phyloP scores from a whole-genome alignment of 1,140 invertebrate species.

The Hycleus cichorii region DNA sequence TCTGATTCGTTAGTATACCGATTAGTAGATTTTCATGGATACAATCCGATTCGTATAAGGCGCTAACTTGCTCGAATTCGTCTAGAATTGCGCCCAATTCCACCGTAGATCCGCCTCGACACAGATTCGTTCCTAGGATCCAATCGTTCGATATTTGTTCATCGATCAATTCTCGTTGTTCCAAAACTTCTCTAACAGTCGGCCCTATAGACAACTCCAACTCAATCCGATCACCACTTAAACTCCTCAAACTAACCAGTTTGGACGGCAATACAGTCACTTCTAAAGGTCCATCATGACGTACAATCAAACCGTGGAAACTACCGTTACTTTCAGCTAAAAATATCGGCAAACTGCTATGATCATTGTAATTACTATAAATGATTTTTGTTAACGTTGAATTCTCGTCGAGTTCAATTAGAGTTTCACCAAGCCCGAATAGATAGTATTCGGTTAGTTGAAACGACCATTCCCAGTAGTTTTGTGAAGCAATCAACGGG shows the following conservation, averaged over 20 bases:
- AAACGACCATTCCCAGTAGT: slow-evolving; percentile 43
- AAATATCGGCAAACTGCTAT: slow-evolving; percentile 31
- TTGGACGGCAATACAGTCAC: slow-evolving; percentile 34
- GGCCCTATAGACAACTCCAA: slow-evolving; percentile 33
- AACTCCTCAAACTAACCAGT: slow-evolving; percentile 30
- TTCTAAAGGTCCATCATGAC: slow-evolving; percentile 35
- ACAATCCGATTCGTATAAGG: slow-evolving; percentile 30
- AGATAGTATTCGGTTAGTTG: slow-evolving; percentile 30
- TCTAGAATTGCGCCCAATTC: slow-evolving; percentile 16
- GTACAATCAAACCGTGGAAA: slow-evolving; percentile 33
- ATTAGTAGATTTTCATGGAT: slow-evolving; percentile 36
- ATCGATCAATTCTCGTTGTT: slow-evolving; percentile 6
- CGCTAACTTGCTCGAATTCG: slow-evolving; percentile 7
- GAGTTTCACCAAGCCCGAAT: slow-evolving; percentile 34
- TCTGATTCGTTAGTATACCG: slow-evolving; percentile 4
- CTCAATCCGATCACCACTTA: slow-evolving; percentile 24
- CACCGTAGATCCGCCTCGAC: slow-evolving; percentile 20
- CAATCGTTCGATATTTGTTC: slow-evolving; percentile 15
- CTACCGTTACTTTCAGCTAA: slow-evolving; percentile 35
- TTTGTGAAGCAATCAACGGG: slow-evolving; percentile 40
- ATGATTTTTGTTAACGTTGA: slow-evolving; percentile 30
- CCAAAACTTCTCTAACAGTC: slow-evolving; percentile 29
- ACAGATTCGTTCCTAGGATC: slow-evolving; percentile 36
- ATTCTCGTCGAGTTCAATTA: slow-evolving; percentile 21
- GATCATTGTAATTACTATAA: slow-evolving; percentile 32